phyloP scores from a whole-genome alignment of 2,888 invertebrate genomes.

The Aspidiotus rigidus region DNA sequence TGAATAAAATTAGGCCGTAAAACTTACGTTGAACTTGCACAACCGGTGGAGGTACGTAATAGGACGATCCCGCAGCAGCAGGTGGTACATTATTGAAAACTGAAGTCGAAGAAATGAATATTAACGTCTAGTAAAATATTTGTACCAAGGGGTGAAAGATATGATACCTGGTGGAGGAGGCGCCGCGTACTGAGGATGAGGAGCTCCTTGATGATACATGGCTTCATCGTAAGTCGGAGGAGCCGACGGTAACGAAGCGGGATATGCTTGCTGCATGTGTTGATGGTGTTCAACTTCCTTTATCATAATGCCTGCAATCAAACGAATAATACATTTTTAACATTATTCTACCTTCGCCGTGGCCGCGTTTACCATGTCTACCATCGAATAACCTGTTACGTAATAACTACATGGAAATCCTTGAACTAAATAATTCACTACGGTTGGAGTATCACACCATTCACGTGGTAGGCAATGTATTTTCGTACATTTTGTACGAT shows the following conservation, averaged over 20 bases:
- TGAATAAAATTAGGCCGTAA: no score
- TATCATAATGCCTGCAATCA: slow-evolving; percentile 7
- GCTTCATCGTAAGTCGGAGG: slow-evolving; percentile 32
- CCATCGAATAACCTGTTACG: no score
- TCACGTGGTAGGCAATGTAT: no score
- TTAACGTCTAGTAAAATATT: background rate
- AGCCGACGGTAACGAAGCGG: slow-evolving; percentile 27
- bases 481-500: no score
- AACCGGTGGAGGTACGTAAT: background rate
- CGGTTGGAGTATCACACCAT: no score
- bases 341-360: no score
- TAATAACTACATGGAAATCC: no score
- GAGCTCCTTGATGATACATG: slow-evolving; percentile 10
- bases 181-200: slow-evolving; percentile 8
- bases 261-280: slow-evolving; percentile 14
- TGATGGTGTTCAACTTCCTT: slow-evolving; percentile 24
- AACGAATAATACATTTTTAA: no score
- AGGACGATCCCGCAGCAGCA: background rate
- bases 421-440: no score
- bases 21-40: slow-evolving; percentile 25
- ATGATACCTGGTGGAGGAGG: background rate
- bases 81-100: background rate
- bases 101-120: background rate
- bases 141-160: no score
- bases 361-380: no score